A percentile compares a stretch with the other conserved stretches of the same genome.
phyloP scores from a whole-genome alignment of 2,797 vertebrate species.

The Falco berigora region DNA sequence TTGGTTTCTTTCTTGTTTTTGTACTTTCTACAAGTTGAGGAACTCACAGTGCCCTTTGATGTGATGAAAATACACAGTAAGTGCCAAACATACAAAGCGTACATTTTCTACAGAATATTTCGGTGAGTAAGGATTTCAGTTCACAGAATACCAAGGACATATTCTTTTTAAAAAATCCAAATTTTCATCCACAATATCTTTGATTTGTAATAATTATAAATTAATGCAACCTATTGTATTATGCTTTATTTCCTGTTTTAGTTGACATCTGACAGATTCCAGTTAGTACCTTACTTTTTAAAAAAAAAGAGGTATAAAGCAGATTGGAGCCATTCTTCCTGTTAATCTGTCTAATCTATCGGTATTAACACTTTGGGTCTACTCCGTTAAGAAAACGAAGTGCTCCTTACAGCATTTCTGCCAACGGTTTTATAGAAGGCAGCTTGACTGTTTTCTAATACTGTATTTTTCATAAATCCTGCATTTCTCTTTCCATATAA shows the following conservation, averaged over 20 bases:
- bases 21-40: neutral
- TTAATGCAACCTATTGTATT: neutral
- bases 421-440: neutral
- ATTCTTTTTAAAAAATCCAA: neutral
- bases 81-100: neutral
- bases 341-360: neutral
- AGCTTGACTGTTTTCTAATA: neutral
- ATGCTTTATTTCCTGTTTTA: neutral
- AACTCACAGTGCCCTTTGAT: neutral
- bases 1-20: neutral
- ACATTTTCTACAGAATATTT: neutral
- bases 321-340: neutral
- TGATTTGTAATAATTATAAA: neutral
- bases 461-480: neutral
- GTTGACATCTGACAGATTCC: neutral
- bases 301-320: neutral
- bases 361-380: neutral
- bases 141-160: neutral
- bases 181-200: neutral
- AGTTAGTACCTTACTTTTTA: neutral
- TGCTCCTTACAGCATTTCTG: neutral
- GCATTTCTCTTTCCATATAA: neutral
- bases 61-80: neutral
- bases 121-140: neutral
- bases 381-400: neutral